Conservation (phyloP, 2,797 vertebrate genomes). For the Manis crassicaudata region DNA sequence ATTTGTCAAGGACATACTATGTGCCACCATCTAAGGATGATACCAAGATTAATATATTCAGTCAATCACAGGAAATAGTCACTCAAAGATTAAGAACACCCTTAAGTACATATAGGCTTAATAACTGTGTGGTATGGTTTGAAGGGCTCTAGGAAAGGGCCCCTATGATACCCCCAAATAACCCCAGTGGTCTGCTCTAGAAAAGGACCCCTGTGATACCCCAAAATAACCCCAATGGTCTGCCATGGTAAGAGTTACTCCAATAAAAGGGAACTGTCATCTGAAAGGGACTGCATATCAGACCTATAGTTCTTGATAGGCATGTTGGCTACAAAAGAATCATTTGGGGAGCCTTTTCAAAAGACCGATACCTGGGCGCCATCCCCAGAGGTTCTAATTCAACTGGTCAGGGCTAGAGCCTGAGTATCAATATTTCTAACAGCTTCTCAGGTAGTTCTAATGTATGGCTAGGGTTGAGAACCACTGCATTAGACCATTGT, state of each 20-base stretch:
- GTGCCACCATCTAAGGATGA: not conserved
- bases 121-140: not conserved
- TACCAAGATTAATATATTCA: constrained; percentile 27
- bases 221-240: not conserved
- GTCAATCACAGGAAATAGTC: not conserved
- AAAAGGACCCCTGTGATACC: not conserved
- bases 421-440: constrained; percentile 10
- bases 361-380: not conserved
- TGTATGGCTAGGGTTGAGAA: not conserved
- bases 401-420: not conserved
- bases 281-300: constrained; percentile 9
- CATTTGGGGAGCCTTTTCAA: constrained; percentile 30
- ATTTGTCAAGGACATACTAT: constrained; percentile 3
- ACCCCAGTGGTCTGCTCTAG: not conserved
- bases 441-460: constrained; percentile 34
- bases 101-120: constrained; percentile 3
- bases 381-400: constrained; percentile 34
- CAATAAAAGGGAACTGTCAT: constrained; percentile 43
- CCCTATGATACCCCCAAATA: not conserved
- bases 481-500: not conserved
- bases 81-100: constrained; percentile 25
- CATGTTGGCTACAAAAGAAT: not conserved
- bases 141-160: not conserved
- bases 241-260: not conserved
- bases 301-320: not conserved